phyloP scores from a whole-genome alignment of 2,113 vertebrate species.

The Poeciliopsis retropinna region DNA sequence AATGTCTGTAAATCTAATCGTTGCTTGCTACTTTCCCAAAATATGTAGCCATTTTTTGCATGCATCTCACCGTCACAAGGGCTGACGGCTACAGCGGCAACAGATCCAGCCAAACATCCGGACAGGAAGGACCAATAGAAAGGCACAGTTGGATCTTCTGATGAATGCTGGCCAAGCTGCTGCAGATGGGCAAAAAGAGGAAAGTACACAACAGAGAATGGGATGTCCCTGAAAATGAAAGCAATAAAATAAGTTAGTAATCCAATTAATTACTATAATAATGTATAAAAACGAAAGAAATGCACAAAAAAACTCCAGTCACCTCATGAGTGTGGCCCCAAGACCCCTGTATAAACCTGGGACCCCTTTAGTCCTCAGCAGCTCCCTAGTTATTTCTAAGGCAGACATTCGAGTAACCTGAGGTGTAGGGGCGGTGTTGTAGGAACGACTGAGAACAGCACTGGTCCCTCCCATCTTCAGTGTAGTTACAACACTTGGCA shows the following conservation, averaged over 20 bases:
- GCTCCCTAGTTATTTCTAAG: slow-evolving; percentile 80
- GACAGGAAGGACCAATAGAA: slow-evolving; percentile 85
- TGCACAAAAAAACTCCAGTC: background rate
- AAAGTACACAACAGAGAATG: slow-evolving; percentile 85
- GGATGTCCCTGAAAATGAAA: slow-evolving; percentile 79
- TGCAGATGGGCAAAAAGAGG: slow-evolving; percentile 85
- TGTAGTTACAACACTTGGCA: slow-evolving; percentile 61
- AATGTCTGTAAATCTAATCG: background rate
- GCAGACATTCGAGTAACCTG: slow-evolving; percentile 75
- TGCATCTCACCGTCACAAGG: slow-evolving; percentile 82
- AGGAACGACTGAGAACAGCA: slow-evolving; percentile 77
- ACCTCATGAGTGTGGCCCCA: slow-evolving; percentile 84
- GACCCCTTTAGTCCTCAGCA: slow-evolving; percentile 81
- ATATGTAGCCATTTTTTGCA: background rate
- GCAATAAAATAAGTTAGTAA: background rate
- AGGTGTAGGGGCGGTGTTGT: slow-evolving; percentile 67
- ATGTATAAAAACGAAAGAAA: background rate
- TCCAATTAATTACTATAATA: background rate
- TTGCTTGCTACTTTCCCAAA: background rate
- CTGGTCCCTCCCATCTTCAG: slow-evolving; percentile 74
- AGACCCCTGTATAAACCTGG: slow-evolving; percentile 82
- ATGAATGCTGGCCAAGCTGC: slow-evolving; percentile 74
- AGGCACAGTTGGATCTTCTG: slow-evolving; percentile 70
- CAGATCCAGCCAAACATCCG: slow-evolving; percentile 78
- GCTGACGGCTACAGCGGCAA: slow-evolving; percentile 81